Percentiles rank a stretch among this genome's conserved stretches.
Evolutionary conservation across 2,888 invertebrate genomes (phyloP).

Genomic region (Adelphocoris suturalis): DNA sequence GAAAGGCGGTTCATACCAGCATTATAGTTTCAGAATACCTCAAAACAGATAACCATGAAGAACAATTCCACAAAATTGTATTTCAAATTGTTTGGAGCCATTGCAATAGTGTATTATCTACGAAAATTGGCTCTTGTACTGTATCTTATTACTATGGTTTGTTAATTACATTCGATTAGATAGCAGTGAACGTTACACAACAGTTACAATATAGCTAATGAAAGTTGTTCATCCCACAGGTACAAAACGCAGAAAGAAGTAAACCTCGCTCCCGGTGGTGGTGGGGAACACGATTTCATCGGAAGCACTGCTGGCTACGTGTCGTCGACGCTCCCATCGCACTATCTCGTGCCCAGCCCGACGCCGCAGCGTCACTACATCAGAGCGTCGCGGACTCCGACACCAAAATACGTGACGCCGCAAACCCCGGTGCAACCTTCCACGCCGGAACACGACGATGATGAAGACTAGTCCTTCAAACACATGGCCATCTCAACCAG

Average conservation of each 20-base stretch:
- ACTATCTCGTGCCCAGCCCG: constrained; percentile 63
- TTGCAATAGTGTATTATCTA: too few relatives aligned
- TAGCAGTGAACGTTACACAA: too few relatives aligned
- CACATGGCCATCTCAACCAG: background rate
- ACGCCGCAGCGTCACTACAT: constrained; percentile 70
- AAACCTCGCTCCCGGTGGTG: constrained; percentile 62
- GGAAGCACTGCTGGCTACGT: constrained; percentile 61
- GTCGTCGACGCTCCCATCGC: constrained; percentile 58
- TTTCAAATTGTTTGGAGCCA: too few relatives aligned
- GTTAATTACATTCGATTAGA: too few relatives aligned
- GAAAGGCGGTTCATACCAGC: too few relatives aligned
- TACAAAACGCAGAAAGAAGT: constrained; percentile 75
- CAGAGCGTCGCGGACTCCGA: constrained; percentile 70
- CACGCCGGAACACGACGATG: constrained; percentile 46
- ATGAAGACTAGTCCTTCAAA: constrained; percentile 42
- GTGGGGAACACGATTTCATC: constrained; percentile 21
- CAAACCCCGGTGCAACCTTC: constrained; percentile 62
- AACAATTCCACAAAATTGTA: too few relatives aligned
- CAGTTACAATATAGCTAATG: background rate
- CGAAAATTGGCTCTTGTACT: too few relatives aligned
- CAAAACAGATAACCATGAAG: too few relatives aligned
- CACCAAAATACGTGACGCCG: constrained; percentile 72
- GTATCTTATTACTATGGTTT: too few relatives aligned
- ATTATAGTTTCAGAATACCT: too few relatives aligned
- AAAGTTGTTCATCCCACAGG: constrained; percentile 51